Evolutionary conservation across 2,797 vertebrate genomes (phyloP).

Genomic region (Halcyon chelicuti): DNA sequence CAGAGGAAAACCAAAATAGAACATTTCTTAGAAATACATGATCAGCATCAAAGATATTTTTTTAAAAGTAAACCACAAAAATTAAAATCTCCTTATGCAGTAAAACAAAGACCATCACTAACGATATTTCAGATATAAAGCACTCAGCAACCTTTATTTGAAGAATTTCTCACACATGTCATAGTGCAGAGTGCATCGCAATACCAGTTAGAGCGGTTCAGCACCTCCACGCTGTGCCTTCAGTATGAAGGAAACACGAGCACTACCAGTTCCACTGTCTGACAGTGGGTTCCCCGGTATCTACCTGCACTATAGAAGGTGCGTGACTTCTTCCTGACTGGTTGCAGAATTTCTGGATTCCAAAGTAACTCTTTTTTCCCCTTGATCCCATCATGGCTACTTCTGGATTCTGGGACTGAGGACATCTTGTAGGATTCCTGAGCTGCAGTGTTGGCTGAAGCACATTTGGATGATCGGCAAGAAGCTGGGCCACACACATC

Average conservation of each 20-base stretch:
- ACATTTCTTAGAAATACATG: background rate
- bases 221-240: background rate
- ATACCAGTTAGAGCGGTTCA: background rate
- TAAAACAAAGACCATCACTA: background rate
- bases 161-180: background rate
- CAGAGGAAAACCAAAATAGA: fast-evolving
- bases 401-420: background rate
- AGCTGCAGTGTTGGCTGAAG: background rate
- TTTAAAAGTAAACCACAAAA: background rate
- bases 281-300: background rate
- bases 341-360: slow-evolving; percentile 59
- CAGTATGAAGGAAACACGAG: background rate
- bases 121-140: background rate
- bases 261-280: background rate
- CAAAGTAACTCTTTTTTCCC: slow-evolving; percentile 7
- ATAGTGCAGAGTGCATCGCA: background rate
- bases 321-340: slow-evolving; percentile 88
- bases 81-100: background rate
- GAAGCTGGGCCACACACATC: background rate
- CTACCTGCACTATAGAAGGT: slow-evolving; percentile 92
- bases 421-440: background rate
- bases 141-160: background rate
- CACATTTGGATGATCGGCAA: background rate
- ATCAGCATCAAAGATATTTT: background rate
- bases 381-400: background rate